phyloP scores from a whole-genome alignment of 37 sponge, comb jelly and placozoan genomes.

The Bolinopsis microptera region DNA sequence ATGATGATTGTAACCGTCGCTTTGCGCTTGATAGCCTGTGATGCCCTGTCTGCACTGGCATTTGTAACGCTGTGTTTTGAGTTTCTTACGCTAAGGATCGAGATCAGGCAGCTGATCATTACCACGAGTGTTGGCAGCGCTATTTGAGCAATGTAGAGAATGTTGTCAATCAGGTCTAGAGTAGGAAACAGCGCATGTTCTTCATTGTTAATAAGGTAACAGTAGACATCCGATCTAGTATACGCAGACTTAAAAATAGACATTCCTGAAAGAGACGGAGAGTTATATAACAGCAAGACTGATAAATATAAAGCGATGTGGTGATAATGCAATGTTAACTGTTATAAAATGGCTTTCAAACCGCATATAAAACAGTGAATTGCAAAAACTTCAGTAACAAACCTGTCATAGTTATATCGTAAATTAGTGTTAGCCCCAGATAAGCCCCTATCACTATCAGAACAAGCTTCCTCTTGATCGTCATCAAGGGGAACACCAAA shows the following conservation, averaged over 20 bases:
- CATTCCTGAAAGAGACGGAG: not conserved
- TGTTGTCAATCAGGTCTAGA: not conserved
- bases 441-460: not conserved
- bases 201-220: not conserved
- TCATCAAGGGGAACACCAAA: not conserved
- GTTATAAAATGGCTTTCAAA: conserved; percentile 2
- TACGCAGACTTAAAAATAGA: not conserved
- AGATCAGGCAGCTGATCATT: not conserved
- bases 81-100: not conserved
- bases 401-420: not conserved
- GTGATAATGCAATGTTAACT: no score
- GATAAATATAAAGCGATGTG: no score
- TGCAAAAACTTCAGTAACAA: not conserved
- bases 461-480: not conserved
- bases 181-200: not conserved
- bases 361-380: not conserved
- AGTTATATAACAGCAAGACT: no score
- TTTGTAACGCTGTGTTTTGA: not conserved
- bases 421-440: not conserved
- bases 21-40: not conserved
- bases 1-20: not conserved
- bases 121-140: not conserved
- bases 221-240: not conserved
- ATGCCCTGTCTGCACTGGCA: not conserved
- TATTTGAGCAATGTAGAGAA: not conserved